Conservation (phyloP, 2,888 invertebrate genomes). For the Dastarcus helophoroides region DNA sequence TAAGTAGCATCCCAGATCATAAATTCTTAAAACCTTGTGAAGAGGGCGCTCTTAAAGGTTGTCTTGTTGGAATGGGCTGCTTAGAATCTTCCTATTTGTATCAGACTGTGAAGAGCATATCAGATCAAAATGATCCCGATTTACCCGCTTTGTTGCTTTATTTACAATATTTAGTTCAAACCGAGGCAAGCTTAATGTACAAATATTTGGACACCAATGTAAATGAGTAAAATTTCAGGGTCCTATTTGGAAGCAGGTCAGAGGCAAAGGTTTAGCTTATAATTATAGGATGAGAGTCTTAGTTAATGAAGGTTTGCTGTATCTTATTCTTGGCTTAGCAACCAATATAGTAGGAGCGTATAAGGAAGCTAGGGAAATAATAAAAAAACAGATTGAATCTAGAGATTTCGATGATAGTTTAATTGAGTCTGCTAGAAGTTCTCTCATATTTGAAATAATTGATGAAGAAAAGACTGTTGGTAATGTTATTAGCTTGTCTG, state of each 20-base stretch:
- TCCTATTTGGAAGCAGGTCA: slow-evolving; percentile 78
- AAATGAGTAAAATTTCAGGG: no score
- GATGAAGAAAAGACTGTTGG: slow-evolving; percentile 69
- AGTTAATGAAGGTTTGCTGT: slow-evolving; percentile 57
- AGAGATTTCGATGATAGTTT: slow-evolving; percentile 60
- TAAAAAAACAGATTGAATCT: slow-evolving; percentile 53
- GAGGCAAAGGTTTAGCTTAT: slow-evolving; percentile 80
- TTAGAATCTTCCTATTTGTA: slow-evolving; percentile 67
- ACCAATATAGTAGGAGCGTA: slow-evolving; percentile 72
- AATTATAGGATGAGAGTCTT: slow-evolving; percentile 55
- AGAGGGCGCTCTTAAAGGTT: slow-evolving; percentile 40
- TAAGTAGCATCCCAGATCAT: slow-evolving; percentile 39
- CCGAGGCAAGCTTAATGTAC: slow-evolving; percentile 54
- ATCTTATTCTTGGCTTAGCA: slow-evolving; percentile 62
- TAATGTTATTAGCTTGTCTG: slow-evolving; percentile 57
- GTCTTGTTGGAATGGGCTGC: slow-evolving; percentile 69
- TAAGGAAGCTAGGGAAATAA: slow-evolving; percentile 60
- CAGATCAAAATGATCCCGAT: slow-evolving; percentile 49
- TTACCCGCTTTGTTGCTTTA: slow-evolving; percentile 65
- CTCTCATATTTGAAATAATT: slow-evolving; percentile 77
- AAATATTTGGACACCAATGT: no score
- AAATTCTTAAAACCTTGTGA: slow-evolving; percentile 32
- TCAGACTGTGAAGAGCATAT: slow-evolving; percentile 56
- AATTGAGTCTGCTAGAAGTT: slow-evolving; percentile 74
- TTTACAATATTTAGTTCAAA: slow-evolving; percentile 75